Percentiles rank a stretch among this genome's conserved stretches.
phyloP scores from a whole-genome alignment of 2,797 vertebrate genomes.

The Squalus acanthias region DNA sequence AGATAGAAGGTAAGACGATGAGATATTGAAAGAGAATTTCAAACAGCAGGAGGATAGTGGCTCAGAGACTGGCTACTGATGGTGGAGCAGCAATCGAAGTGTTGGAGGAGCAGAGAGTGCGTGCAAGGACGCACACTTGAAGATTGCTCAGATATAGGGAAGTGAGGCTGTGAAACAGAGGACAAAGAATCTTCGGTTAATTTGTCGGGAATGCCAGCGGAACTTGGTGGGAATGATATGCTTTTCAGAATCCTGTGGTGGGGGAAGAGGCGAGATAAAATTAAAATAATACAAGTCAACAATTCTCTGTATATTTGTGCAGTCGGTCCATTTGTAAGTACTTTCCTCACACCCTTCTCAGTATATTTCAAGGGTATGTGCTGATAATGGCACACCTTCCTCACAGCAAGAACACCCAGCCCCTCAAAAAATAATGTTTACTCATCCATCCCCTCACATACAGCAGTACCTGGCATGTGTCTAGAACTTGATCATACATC shows the following conservation, averaged over 20 bases:
- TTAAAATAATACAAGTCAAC: not conserved
- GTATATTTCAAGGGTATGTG: not conserved
- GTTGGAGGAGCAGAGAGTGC: not conserved
- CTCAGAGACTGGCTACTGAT: not conserved
- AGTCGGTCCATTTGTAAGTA: not conserved
- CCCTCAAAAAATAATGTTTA: not conserved
- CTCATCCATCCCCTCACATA: not conserved
- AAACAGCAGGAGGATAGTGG: not conserved
- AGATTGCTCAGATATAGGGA: not conserved
- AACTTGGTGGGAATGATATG: not conserved
- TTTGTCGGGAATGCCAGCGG: not conserved
- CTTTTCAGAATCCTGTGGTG: not conserved
- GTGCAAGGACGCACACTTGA: not conserved
- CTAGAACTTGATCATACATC: not conserved
- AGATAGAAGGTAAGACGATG: not conserved
- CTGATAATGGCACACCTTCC: not conserved
- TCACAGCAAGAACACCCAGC: not conserved
- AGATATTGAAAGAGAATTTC: not conserved
- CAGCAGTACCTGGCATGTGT: not conserved
- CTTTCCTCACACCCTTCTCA: not conserved
- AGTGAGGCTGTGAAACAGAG: not conserved
- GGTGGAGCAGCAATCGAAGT: not conserved
- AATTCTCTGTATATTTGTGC: not conserved
- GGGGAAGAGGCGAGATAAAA: not conserved
- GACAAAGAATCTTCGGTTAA: not conserved